A percentile compares a stretch with the other conserved stretches of the same genome.
phyloP scores from a whole-genome alignment of 2,797 vertebrate species.

The Rallus crepitans region DNA sequence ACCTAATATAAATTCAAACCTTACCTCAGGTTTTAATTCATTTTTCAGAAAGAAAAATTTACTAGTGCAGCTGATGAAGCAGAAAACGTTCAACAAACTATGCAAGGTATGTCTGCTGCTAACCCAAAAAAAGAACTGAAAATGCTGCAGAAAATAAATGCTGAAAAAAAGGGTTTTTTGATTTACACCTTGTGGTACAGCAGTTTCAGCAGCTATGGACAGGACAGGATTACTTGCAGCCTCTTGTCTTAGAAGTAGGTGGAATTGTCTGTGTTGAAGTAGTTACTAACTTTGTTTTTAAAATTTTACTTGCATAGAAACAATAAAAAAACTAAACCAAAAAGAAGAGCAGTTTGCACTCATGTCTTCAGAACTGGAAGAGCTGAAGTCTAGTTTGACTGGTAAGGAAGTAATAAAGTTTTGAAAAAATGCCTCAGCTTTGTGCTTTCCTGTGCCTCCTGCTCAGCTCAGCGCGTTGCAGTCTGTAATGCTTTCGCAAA shows the following conservation, averaged over 20 bases:
- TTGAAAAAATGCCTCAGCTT: neutral
- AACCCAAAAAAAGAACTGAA: neutral
- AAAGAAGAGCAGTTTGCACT: conserved; percentile 88
- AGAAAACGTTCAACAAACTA: conserved; percentile 81
- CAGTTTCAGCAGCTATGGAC: neutral
- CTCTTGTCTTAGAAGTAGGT: neutral
- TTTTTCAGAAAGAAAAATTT: conserved; percentile 88
- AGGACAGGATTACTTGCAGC: neutral
- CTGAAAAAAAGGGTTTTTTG: neutral
- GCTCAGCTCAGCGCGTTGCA: neutral
- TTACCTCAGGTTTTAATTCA: neutral
- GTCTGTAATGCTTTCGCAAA: neutral
- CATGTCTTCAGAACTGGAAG: conserved; percentile 84
- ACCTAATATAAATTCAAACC: neutral
- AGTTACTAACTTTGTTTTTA: conserved; percentile 8
- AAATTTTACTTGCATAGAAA: conserved; percentile 81
- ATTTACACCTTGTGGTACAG: neutral
- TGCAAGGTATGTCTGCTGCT: conserved; percentile 88
- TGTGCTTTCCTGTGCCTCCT: neutral
- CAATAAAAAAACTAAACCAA: conserved; percentile 83
- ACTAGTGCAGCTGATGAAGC: conserved; percentile 83
- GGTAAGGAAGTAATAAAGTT: conserved; percentile 76
- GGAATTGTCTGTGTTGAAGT: neutral
- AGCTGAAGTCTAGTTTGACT: conserved; percentile 83
- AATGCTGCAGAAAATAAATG: neutral